A percentile compares a stretch with the other conserved stretches of the same genome.
Evolutionary conservation across 1,140 invertebrate species (phyloP).

Genomic region (Macrobrachium rosenbergii): DNA sequence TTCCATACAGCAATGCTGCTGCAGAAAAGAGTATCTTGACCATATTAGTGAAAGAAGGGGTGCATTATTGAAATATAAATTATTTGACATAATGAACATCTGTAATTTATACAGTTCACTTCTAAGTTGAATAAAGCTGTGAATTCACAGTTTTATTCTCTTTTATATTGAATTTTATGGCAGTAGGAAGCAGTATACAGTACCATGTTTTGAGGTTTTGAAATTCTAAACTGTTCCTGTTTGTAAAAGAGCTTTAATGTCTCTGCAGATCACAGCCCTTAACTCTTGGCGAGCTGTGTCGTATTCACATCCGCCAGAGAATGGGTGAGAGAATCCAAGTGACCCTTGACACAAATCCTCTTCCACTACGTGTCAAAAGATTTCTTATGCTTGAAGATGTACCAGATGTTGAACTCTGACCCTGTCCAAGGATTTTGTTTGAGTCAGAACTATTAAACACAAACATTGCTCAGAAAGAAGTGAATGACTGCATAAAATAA

Average conservation of each 20-base stretch:
- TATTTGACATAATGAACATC: too few species aligned
- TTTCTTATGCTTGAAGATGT: slow-evolving; percentile 68
- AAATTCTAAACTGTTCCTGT: slow-evolving; percentile 23
- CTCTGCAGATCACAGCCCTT: slow-evolving; percentile 71
- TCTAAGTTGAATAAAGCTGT: too few species aligned
- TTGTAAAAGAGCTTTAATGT: slow-evolving; percentile 66
- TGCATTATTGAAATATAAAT: too few species aligned
- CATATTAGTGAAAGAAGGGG: too few species aligned
- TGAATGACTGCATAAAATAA: too few species aligned
- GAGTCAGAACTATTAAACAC: background rate
- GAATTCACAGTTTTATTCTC: too few species aligned
- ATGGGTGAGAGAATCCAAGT: slow-evolving; percentile 67
- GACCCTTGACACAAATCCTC: slow-evolving; percentile 68
- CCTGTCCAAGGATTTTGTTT: slow-evolving; percentile 12
- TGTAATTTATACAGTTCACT: too few species aligned
- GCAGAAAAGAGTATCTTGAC: too few species aligned
- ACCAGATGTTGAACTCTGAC: slow-evolving; percentile 60
- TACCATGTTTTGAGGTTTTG: too few species aligned
- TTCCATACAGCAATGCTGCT: too few species aligned
- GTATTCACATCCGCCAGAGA: slow-evolving; percentile 70
- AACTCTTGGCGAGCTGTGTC: slow-evolving; percentile 71
- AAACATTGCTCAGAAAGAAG: background rate
- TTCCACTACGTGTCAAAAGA: slow-evolving; percentile 68
- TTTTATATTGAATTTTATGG: too few species aligned
- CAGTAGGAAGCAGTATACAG: too few species aligned